These are phyloP conservation scores for Alentia gelatinosa DNA, from an alignment of 2,888 invertebrate species.

Conservation along the genomic window DNA sequence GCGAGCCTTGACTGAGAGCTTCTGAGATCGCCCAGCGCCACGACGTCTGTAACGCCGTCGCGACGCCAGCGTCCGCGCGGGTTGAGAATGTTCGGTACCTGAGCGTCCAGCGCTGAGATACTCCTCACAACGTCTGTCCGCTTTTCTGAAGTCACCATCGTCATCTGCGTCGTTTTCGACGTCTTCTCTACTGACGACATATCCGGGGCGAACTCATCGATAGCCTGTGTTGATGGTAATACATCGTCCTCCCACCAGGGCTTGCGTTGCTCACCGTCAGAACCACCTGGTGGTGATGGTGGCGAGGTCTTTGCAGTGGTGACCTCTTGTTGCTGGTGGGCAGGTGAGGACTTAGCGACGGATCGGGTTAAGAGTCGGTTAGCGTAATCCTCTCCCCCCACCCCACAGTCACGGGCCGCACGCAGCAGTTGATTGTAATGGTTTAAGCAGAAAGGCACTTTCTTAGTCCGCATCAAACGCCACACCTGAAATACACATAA, in stretches of 20 bases:
- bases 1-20: conserved; percentile 69
- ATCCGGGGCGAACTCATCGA: background rate
- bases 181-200: background rate
- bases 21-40: conserved; percentile 60
- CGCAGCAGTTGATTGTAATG: conserved; percentile 91
- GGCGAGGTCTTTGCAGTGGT: background rate
- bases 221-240: background rate
- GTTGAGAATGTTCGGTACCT: conserved; percentile 67
- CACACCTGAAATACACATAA: too few relatives aligned
- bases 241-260: background rate
- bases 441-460: conserved; percentile 86
- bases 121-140: too few relatives aligned
- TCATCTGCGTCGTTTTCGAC: background rate
- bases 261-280: background rate
- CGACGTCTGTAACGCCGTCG: background rate
- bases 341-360: background rate
- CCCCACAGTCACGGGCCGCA: conserved; percentile 89
- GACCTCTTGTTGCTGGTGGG: background rate
- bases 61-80: conserved; percentile 37
- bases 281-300: background rate
- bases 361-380: conserved; percentile 52
- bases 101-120: background rate
- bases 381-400: conserved; percentile 82
- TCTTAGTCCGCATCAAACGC: conserved; percentile 88
- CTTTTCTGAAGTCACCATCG: background rate